phyloP scores from a whole-genome alignment of 2,113 vertebrate species.

The Daboia siamensis region DNA sequence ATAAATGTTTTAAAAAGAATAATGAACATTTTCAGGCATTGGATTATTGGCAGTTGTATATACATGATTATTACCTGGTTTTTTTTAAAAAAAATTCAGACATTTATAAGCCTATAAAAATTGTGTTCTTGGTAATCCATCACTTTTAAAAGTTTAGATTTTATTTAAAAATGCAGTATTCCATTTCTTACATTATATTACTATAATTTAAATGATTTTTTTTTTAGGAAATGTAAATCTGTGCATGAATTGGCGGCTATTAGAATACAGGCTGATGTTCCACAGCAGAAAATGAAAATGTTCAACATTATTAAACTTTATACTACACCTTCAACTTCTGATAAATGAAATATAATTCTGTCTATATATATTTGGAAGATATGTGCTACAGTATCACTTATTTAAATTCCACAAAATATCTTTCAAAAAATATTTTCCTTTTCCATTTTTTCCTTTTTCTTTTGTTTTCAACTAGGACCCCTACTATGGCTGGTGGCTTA shows the following conservation, averaged over 20 bases:
- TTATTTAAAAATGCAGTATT: conserved; percentile 17
- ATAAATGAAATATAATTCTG: conserved; percentile 7
- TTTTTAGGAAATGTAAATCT: background rate
- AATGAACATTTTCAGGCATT: background rate
- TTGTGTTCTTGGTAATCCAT: conserved; percentile 19
- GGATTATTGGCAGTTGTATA: background rate
- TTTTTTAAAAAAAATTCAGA: conserved; percentile 14
- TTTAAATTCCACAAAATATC: conserved; percentile 58
- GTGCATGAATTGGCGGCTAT: rapidly evolving
- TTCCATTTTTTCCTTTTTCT: conserved; percentile 53
- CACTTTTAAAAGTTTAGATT: conserved; percentile 13
- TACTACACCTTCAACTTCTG: conserved; percentile 26
- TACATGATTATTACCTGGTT: background rate
- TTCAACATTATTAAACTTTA: background rate
- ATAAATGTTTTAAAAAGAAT: background rate
- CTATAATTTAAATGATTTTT: background rate
- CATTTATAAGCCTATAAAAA: conserved; percentile 23
- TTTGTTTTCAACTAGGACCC: conserved; percentile 85
- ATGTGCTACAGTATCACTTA: conserved; percentile 56
- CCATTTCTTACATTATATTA: conserved; percentile 17
- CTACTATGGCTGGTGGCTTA: conserved; percentile 96
- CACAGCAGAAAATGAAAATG: background rate
- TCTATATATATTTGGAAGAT: conserved; percentile 48
- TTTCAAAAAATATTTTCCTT: conserved; percentile 70
- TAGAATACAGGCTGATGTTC: background rate